phyloP scores from a whole-genome alignment of 2,113 vertebrate genomes.

The Polypterus senegalus region DNA sequence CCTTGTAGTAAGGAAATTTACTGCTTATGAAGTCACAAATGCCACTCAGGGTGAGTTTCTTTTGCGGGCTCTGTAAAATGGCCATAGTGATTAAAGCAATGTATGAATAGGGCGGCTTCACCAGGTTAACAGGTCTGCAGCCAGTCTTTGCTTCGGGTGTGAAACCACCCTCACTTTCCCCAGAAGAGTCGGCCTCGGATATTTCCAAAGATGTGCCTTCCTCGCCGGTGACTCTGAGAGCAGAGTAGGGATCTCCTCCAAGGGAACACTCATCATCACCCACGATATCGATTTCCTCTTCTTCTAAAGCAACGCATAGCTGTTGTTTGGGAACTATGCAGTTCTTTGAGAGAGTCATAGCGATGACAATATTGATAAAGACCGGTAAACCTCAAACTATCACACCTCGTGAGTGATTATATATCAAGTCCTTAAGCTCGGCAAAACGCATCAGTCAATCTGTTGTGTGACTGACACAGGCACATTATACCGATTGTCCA shows the following conservation, averaged over 20 bases:
- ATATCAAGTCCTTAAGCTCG: background rate
- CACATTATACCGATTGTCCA: conserved; percentile 5
- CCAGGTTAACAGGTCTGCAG: conserved; percentile 22
- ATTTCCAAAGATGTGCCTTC: conserved; percentile 33
- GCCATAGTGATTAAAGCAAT: conserved; percentile 89
- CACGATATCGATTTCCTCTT: conserved; percentile 46
- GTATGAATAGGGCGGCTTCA: conserved; percentile 80
- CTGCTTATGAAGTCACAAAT: conserved; percentile 85
- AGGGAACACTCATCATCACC: conserved; percentile 35
- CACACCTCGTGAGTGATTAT: conserved; percentile 5
- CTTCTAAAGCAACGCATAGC: conserved; percentile 24
- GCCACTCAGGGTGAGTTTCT: conserved; percentile 72
- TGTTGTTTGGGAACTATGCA: conserved; percentile 28
- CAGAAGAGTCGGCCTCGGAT: conserved; percentile 41
- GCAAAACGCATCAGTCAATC: background rate
- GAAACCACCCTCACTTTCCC: conserved; percentile 42
- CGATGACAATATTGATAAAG: background rate
- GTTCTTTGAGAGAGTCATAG: conserved; percentile 51
- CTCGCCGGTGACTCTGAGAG: conserved; percentile 6
- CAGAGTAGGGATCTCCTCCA: conserved; percentile 18
- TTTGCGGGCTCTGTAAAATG: conserved; percentile 71
- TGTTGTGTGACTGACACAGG: background rate
- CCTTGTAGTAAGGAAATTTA: conserved; percentile 75
- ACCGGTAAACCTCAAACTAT: background rate
- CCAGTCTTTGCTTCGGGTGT: conserved; percentile 22